phyloP scores from a whole-genome alignment of 2,797 vertebrate species.

The Falco peregrinus region DNA sequence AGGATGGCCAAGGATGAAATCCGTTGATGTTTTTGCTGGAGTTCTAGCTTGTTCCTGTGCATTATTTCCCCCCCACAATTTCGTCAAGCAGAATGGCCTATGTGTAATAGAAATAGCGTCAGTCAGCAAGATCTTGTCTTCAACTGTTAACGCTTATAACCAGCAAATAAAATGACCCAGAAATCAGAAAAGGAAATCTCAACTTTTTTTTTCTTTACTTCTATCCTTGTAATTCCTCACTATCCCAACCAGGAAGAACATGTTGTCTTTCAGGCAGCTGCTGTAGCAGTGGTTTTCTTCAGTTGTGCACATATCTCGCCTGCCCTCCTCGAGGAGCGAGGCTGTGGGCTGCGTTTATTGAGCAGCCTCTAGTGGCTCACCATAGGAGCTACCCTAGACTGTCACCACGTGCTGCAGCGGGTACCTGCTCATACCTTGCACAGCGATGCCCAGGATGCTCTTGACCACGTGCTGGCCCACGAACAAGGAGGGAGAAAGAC shows the following conservation, averaged over 20 bases:
- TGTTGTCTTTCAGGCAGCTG: background rate
- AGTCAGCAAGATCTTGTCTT: background rate
- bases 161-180: background rate
- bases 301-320: accelerated
- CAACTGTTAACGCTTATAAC: background rate
- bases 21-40: background rate
- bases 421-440: background rate
- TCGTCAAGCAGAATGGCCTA: background rate
- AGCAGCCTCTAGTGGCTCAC: slow-evolving; percentile 47
- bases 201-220: accelerated
- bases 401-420: background rate
- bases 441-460: background rate
- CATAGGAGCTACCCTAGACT: background rate
- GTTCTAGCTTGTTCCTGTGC: background rate
- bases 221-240: background rate
- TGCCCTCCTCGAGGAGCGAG: background rate
- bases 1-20: background rate
- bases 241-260: background rate
- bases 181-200: background rate
- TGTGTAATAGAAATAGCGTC: background rate
- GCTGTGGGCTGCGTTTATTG: background rate
- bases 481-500: background rate
- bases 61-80: background rate
- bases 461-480: background rate
- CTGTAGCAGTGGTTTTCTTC: background rate